Base-by-base conservation (phyloP, 2,888 invertebrate species). In the Eucriotettix oculatus region DNA sequence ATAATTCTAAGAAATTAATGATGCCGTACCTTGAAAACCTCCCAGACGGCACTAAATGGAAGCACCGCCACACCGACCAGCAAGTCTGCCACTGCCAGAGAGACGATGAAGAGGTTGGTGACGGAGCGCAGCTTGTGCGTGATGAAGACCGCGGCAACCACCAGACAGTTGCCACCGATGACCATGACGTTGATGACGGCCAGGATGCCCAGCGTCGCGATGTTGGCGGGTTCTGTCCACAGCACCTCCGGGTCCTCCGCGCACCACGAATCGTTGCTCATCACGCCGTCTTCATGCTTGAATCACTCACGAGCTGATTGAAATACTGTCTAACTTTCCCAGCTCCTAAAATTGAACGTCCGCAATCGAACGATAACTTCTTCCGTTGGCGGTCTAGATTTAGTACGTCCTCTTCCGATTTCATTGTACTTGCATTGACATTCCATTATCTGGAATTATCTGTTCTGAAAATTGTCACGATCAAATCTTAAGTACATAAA, bases 51-150 rank as follows among this genome's bases (percentile, higher is more conserved):
- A 41, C 95, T 94, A 76, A 97, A 97, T 1, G 97, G 97, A 68
- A 98, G 80, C 57, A 98, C 96, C 29, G 93, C 89, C 10, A 96
- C 78, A 1, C 97, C 97, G n/a, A 98, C 93, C 70, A 95, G 79
- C 63, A 98, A 79, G 76, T 98, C 98, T 55, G 97, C 96, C 17
- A 94, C 90, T 0, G 97, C 97, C 70, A 98, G 79, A 56, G 95
- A 96, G 64, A 96, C 93, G 72, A 98, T 96, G 79, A 98, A 95
- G 71, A 93, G 83, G 74, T 98, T 97, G 64, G 96, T 97, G 67
- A 96, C 95, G 66, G 92, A 93, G 66, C 96, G 83, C 66, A 98
- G 80, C 74, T 95, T 95, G 64, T 87, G 87, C 12, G 89, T 89
- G 74, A 90, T 87, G 72, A 90, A 87, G 61, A 96, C 95, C 60